These are phyloP conservation scores for Epinotia bilunana DNA, from an alignment of 2,888 invertebrate species.

Conservation along the genomic window DNA sequence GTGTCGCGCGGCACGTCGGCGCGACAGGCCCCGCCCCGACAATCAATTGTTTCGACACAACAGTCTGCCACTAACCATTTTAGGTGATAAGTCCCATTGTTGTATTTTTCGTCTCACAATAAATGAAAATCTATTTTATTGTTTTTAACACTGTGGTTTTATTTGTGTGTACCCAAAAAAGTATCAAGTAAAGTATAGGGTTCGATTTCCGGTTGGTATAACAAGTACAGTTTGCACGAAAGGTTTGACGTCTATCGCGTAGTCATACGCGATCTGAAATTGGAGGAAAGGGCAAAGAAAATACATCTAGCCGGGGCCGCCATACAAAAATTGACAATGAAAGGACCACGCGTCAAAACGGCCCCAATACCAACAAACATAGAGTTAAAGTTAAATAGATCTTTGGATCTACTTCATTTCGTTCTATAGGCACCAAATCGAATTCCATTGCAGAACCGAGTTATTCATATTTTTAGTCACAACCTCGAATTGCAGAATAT, in stretches of 20 bases:
- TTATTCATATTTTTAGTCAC: no score
- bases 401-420: no score
- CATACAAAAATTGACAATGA: background rate
- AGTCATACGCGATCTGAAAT: no score
- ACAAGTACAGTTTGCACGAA: background rate
- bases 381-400: no score
- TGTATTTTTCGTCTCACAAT: constrained; percentile 85
- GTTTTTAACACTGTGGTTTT: constrained; percentile 81
- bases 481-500: no score
- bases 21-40: constrained; percentile 55
- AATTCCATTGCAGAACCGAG: no score
- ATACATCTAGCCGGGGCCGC: no score
- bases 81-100: constrained; percentile 85
- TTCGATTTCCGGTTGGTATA: constrained; percentile 3
- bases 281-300: no score
- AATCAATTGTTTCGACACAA: constrained; percentile 78
- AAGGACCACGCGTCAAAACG: no score
- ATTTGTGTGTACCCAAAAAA: constrained; percentile 56
- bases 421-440: no score
- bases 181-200: background rate
- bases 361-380: no score
- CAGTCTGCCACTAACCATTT: constrained; percentile 84
- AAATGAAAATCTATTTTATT: constrained; percentile 85
- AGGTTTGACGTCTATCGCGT: no score
- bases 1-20: constrained; percentile 17